These are phyloP conservation scores for Galaxias olidus DNA, from an alignment of 2,797 vertebrate species.

Conservation along the genomic window DNA sequence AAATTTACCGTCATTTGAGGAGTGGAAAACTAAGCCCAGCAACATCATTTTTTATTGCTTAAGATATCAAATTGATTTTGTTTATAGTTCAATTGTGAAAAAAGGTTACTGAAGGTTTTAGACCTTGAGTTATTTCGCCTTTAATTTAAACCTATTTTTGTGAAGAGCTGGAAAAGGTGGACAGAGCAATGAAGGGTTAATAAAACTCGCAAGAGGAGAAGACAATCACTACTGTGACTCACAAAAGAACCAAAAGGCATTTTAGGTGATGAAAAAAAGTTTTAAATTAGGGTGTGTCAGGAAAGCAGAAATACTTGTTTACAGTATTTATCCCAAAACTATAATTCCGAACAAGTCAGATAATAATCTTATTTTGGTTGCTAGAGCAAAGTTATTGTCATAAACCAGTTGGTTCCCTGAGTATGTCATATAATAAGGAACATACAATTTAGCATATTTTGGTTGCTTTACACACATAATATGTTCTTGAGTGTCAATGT, in stretches of 20 bases:
- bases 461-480: too few species aligned
- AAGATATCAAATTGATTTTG: slow-evolving; percentile 99
- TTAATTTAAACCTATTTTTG: slow-evolving; percentile 72
- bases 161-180: slow-evolving; percentile 74
- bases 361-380: slow-evolving; percentile 30
- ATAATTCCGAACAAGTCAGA: slow-evolving; percentile 58
- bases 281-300: slow-evolving; percentile 74
- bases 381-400: too few species aligned
- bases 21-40: slow-evolving; percentile 98
- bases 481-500: too few species aligned
- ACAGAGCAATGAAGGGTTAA: slow-evolving; percentile 72
- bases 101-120: slow-evolving; percentile 82
- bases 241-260: slow-evolving; percentile 70
- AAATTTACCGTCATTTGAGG: slow-evolving; percentile 99
- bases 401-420: too few species aligned
- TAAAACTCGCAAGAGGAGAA: slow-evolving; percentile 73
- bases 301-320: slow-evolving; percentile 64
- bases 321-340: slow-evolving; percentile 56
- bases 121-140: slow-evolving; percentile 77
- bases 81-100: slow-evolving; percentile 88
- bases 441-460: too few species aligned
- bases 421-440: too few species aligned
- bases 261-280: slow-evolving; percentile 69
- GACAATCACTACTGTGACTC: slow-evolving; percentile 73
- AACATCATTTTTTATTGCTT: slow-evolving; percentile 99